phyloP scores from a whole-genome alignment of 2,888 invertebrate genomes.

The Ochropleura leucogaster region DNA sequence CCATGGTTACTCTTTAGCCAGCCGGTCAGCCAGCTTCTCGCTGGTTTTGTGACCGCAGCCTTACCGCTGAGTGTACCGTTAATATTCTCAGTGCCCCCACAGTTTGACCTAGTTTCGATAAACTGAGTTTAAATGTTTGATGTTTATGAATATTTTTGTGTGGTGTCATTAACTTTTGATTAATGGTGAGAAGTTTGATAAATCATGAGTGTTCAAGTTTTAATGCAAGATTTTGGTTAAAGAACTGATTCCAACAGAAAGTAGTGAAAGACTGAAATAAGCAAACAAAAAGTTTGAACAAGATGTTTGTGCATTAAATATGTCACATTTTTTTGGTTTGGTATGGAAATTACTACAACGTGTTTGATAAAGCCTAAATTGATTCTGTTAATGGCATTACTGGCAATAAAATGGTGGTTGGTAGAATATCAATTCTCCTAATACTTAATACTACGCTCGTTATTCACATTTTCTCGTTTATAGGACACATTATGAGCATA shows the following conservation, averaged over 20 bases:
- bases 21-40: background rate
- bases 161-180: constrained; percentile 22
- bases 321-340: background rate
- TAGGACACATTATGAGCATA: constrained; percentile 31
- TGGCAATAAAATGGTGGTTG: constrained; percentile 13
- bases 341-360: background rate
- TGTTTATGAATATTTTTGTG: constrained; percentile 17
- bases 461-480: constrained; percentile 39
- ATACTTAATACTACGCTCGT: constrained; percentile 34
- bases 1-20: too few species aligned
- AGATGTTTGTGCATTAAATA: background rate
- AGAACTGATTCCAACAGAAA: background rate
- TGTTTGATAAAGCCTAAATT: constrained; percentile 20
- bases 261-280: too few species aligned
- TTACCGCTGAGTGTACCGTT: constrained; percentile 25
- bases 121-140: constrained; percentile 18
- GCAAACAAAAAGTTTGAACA: background rate
- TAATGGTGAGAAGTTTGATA: constrained; percentile 4
- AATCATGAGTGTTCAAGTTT: background rate
- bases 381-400: constrained; percentile 11
- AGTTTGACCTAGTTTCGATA: constrained; percentile 56
- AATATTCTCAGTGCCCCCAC: constrained; percentile 22
- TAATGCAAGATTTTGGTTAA: background rate
- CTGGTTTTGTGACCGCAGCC: background rate
- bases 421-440: constrained; percentile 27